A percentile compares a stretch with the other conserved stretches of the same genome.
These are phyloP conservation scores for Macrosteles quadrilineatus DNA, from an alignment of 1,140 invertebrate genomes.

Conservation along the genomic window DNA sequence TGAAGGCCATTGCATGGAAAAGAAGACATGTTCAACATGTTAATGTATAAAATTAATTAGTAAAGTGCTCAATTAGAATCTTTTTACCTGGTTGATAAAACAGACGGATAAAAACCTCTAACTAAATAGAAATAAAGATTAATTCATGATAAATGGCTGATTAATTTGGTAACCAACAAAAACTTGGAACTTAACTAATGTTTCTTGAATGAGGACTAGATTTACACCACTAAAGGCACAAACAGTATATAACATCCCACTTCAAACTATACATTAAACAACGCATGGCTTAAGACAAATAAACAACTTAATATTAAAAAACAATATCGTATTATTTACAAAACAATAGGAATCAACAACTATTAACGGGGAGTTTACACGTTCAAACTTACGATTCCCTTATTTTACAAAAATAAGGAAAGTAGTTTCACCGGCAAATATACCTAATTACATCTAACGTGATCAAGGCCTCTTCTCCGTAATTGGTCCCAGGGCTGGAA, in stretches of 20 bases:
- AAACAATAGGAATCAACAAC: slow-evolving; percentile 13
- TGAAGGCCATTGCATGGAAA: no score
- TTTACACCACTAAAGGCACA: no score
- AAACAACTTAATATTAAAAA: not conserved
- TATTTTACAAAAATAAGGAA: slow-evolving; percentile 10
- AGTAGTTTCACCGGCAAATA: not conserved
- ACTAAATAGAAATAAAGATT: no score
- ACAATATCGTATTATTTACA: not conserved
- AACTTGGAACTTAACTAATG: no score
- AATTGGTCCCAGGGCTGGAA: slow-evolving; percentile 6
- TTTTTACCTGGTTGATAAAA: no score
- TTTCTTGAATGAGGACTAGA: no score
- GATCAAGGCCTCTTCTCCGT: not conserved
- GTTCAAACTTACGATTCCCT: not conserved
- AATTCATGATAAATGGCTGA: no score
- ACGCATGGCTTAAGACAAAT: not conserved
- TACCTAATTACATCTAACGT: not conserved
- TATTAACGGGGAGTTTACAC: not conserved
- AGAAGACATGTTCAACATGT: no score
- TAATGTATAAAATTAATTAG: no score
- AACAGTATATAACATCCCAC: slow-evolving; percentile 5
- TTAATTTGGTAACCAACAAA: no score
- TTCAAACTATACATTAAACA: slow-evolving; percentile 6
- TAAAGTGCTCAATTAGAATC: no score
- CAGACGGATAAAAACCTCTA: no score